Conservation (phyloP, 2,113 vertebrate species). For the Labrus mixtus region DNA sequence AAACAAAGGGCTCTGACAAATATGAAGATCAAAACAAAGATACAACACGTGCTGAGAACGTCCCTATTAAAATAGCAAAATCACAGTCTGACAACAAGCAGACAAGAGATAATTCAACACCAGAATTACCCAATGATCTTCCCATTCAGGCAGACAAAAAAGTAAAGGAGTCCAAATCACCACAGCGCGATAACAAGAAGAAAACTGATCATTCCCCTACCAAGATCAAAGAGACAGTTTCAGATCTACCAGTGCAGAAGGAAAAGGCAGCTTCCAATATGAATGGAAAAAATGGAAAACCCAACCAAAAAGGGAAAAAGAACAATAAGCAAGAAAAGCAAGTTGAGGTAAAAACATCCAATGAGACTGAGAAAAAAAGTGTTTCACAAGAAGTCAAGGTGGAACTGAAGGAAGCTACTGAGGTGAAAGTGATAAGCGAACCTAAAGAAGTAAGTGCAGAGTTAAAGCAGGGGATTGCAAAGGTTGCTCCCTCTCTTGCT, state of each 20-base stretch:
- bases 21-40: constrained; percentile 41
- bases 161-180: constrained; percentile 56
- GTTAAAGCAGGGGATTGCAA: constrained; percentile 63
- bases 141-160: constrained; percentile 41
- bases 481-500: constrained; percentile 34
- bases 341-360: constrained; percentile 42
- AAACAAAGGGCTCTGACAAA: constrained; percentile 45
- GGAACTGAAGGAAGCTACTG: constrained; percentile 40
- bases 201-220: constrained; percentile 49
- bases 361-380: constrained; percentile 50
- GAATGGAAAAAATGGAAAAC: constrained; percentile 75
- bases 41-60: constrained; percentile 15
- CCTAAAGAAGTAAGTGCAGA: constrained; percentile 53
- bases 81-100: constrained; percentile 39
- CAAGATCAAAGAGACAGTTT: constrained; percentile 52
- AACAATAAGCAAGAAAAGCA: constrained; percentile 71
- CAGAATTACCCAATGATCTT: constrained; percentile 15
- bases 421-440: constrained; percentile 58
- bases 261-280: constrained; percentile 58
- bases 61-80: constrained; percentile 31
- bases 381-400: constrained; percentile 45
- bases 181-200: constrained; percentile 63
- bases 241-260: constrained; percentile 46
- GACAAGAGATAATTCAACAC: constrained; percentile 16
- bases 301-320: constrained; percentile 77